phyloP scores from a whole-genome alignment of 1,140 invertebrate genomes.

The Holotrichia oblita region DNA sequence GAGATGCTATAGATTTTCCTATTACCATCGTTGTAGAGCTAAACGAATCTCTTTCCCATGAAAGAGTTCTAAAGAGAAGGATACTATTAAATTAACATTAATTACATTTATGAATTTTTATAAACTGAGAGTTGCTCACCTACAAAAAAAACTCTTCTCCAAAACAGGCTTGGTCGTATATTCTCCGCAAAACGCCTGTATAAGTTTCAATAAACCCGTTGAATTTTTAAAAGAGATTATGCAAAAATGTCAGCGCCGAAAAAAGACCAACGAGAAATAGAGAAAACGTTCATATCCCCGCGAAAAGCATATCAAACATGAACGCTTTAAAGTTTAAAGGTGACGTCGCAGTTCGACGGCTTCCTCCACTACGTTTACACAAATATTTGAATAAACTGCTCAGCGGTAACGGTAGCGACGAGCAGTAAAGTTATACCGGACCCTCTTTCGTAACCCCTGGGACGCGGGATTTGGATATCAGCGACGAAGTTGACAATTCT shows the following conservation, averaged over 20 bases:
- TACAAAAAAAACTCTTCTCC: too few species aligned
- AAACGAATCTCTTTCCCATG: too few species aligned
- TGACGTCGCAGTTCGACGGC: not conserved
- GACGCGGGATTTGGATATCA: constrained; percentile 18
- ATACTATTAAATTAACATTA: too few species aligned
- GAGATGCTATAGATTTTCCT: too few species aligned
- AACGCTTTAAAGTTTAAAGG: constrained; percentile 20
- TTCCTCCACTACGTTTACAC: not conserved
- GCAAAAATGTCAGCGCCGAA: not conserved
- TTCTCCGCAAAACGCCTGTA: too few species aligned
- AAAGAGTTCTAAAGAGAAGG: too few species aligned
- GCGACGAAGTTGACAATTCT: not conserved
- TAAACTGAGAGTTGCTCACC: not conserved
- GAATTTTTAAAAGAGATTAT: constrained; percentile 9
- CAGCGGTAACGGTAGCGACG: not conserved
- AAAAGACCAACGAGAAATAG: not conserved
- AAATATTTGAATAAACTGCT: constrained; percentile 33
- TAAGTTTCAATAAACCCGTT: not conserved
- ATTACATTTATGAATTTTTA: not conserved
- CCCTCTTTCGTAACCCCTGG: not conserved
- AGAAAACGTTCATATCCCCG: not conserved
- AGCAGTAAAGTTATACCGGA: constrained; percentile 10
- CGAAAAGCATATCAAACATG: not conserved
- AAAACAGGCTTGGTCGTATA: too few species aligned
- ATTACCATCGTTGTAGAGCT: too few species aligned